Evolutionary conservation across 2,113 vertebrate species (phyloP), one percentile per base, ranked within the genome.

Genomic region (Phaethon lepturus): DNA sequence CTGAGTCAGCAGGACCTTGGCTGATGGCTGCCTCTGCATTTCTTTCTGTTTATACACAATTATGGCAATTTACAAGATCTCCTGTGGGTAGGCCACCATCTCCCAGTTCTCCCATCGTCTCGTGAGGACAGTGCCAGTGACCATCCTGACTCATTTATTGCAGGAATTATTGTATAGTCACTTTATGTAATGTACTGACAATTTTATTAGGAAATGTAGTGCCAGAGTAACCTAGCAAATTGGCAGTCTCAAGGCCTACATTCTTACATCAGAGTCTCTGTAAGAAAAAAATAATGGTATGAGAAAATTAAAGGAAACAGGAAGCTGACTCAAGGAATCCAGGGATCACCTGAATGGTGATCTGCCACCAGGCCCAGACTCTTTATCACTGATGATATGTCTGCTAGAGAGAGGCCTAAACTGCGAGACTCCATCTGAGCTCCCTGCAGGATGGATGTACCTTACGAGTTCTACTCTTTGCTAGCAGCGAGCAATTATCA

Each of bases 1-100:
- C 95, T 96, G 95, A 96, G 80, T 95, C 87, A 93, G 96, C 94
- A 91, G 81, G 77, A 84, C 95, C 92, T 89, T 87, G 63, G 79
- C 89, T 91, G 86, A 72, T 73, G 55, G 83, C 91, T 89, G 77
- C 52, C 76, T 93, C 60, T 87, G 66, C 47, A 4, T 84, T 78
- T 93, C 73, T 89, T 91, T 82, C 84, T 78, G 79, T 93, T 96
- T 93, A 83, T 73, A 92, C 42, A 66, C 71, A 53, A 33, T 28
- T 33, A 66, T 11, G 74, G 67, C 69, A 73, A 83, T 91, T 82
- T 84, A 49, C 66, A 71, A 79, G 52, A 53, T 78, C 42, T 95
- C 94, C 58, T 58, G 31, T 76, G 80, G 63, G 31, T 85, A 93
- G 87, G 52, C 59, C 91, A 50, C 42, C 40, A 20, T 69, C 53